These are phyloP conservation scores for Periparus ater DNA, from an alignment of 2,797 vertebrate species.

Conservation along the genomic window DNA sequence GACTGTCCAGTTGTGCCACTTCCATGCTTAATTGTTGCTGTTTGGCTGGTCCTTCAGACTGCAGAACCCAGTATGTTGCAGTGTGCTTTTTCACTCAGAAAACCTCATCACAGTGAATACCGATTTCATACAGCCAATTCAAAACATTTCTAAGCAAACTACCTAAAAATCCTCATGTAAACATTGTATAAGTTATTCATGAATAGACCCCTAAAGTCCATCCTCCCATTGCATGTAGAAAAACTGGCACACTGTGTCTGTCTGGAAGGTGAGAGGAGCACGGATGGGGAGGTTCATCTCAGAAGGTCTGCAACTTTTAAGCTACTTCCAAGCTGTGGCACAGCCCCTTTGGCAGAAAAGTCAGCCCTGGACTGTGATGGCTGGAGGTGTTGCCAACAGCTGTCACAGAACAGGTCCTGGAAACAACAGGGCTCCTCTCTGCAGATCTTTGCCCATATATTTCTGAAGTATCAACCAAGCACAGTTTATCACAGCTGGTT, in stretches of 20 bases:
- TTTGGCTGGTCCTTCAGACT: not conserved
- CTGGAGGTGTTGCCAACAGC: not conserved
- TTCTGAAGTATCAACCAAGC: not conserved
- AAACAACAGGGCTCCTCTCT: slow-evolving; percentile 1
- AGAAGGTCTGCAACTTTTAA: not conserved
- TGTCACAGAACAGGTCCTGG: not conserved
- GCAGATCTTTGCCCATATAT: not conserved
- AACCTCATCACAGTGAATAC: not conserved
- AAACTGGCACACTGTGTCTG: not conserved
- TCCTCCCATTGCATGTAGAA: not conserved
- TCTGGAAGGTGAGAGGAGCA: not conserved
- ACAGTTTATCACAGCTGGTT: slow-evolving; percentile 28
- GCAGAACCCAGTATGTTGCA: not conserved
- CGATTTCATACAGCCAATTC: slow-evolving; percentile 4
- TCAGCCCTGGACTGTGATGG: rapidly evolving
- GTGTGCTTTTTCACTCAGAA: not conserved
- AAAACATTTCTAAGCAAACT: slow-evolving; percentile 48
- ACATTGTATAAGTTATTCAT: slow-evolving; percentile 44
- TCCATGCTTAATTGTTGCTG: not conserved
- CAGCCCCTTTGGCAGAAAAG: not conserved
- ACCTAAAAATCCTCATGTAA: slow-evolving; percentile 45
- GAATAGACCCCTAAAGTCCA: not conserved
- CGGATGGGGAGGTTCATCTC: not conserved
- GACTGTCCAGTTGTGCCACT: not conserved
- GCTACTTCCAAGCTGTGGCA: not conserved